Conservation (phyloP, 2,113 vertebrate species). For the Corapipo altera region DNA sequence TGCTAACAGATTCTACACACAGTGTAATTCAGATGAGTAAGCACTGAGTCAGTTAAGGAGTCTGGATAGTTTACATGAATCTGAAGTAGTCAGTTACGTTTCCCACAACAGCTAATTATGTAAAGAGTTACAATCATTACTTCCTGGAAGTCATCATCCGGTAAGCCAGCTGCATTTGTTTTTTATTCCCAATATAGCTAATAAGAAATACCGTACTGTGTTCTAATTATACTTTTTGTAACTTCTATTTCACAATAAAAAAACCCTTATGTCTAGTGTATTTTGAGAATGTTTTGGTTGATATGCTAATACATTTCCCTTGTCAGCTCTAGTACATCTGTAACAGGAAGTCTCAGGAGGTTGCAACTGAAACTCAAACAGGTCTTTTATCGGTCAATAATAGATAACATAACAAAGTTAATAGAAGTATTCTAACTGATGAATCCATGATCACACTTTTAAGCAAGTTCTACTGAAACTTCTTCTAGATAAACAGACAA, state of each 20-base stretch:
- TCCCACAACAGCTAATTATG: constrained; percentile 43
- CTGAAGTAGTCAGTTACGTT: neutral
- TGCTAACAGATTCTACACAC: neutral
- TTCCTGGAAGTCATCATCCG: constrained; percentile 49
- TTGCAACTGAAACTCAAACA: neutral
- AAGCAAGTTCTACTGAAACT: neutral
- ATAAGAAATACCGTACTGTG: neutral
- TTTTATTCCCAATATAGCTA: constrained; percentile 13
- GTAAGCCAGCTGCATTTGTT: constrained; percentile 20
- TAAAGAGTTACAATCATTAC: constrained; percentile 37
- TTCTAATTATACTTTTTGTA: constrained; percentile 2
- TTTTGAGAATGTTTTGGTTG: neutral
- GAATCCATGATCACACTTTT: neutral
- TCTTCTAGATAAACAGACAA: neutral
- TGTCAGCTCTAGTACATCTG: neutral
- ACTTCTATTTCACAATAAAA: neutral
- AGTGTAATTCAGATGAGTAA: constrained; percentile 27
- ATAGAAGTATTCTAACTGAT: neutral
- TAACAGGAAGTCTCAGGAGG: neutral
- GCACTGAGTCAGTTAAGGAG: constrained; percentile 5
- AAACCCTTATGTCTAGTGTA: neutral
- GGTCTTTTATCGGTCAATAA: neutral
- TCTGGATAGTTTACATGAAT: constrained; percentile 33
- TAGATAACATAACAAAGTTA: neutral
- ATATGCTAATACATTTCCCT: neutral